Evolutionary conservation across 2,797 vertebrate species (phyloP).

Genomic region (Coccyzus lansbergi): DNA sequence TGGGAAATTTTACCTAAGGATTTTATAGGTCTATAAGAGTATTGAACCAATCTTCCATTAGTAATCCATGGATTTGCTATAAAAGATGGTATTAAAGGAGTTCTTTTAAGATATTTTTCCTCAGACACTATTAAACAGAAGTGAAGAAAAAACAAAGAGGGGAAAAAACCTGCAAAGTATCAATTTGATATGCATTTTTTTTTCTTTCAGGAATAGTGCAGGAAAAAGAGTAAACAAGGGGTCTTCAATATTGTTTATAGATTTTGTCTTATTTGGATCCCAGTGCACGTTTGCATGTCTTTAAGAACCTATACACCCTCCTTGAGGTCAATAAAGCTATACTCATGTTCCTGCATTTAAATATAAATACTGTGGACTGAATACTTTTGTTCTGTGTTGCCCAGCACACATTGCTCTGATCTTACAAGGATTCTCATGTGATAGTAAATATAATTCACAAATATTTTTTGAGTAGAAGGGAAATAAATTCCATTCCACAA

Average conservation of each 20-base stretch:
- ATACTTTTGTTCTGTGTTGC: background rate
- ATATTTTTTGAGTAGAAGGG: background rate
- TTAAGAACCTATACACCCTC: background rate
- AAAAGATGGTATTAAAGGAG: background rate
- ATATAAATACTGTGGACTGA: background rate
- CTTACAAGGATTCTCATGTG: background rate
- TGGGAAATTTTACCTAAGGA: background rate
- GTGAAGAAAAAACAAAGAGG: background rate
- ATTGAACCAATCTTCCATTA: conserved; percentile 16
- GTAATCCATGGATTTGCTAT: background rate
- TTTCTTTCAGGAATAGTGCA: background rate
- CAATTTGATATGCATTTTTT: background rate
- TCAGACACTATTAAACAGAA: background rate
- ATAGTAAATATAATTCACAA: background rate
- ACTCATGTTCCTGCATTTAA: background rate
- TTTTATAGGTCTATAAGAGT: conserved; percentile 5
- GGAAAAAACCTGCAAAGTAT: background rate
- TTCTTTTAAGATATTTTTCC: background rate
- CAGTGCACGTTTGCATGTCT: background rate
- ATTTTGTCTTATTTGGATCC: background rate
- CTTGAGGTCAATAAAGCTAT: background rate
- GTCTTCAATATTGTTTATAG: background rate
- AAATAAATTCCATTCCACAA: background rate
- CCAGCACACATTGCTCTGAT: background rate
- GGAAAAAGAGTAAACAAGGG: background rate